Evolutionary conservation across 2,888 invertebrate species (phyloP).

Genomic region (Rhagonycha fulva): DNA sequence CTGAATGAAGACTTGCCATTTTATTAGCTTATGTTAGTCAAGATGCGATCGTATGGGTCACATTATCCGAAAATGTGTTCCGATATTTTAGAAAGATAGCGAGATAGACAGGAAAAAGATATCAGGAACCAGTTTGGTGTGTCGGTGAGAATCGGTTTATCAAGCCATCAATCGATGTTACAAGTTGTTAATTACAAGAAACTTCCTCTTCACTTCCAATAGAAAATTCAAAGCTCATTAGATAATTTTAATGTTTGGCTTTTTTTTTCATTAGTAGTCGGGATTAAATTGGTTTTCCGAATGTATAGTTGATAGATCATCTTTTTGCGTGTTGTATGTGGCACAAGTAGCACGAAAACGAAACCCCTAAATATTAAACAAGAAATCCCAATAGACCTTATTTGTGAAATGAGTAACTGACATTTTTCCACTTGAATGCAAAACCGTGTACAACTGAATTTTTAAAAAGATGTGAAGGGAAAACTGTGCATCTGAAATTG

Average conservation of each 20-base stretch:
- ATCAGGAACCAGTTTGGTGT: background rate
- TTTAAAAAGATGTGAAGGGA: slow-evolving; percentile 16
- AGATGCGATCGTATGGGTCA: background rate
- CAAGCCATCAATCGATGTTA: background rate
- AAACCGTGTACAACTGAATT: slow-evolving; percentile 22
- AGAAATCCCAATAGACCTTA: background rate
- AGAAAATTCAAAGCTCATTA: background rate
- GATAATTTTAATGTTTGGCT: background rate
- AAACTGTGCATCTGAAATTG: slow-evolving; percentile 17
- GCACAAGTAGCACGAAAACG: background rate
- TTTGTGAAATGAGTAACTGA: background rate
- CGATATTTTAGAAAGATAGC: background rate
- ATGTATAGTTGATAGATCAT: background rate
- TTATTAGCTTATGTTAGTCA: background rate
- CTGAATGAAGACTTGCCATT: background rate
- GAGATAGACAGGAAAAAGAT: background rate
- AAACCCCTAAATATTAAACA: background rate
- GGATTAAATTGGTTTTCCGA: background rate
- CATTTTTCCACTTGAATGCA: slow-evolving; percentile 16
- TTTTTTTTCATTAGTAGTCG: background rate
- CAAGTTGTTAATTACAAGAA: background rate
- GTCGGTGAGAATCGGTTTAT: background rate
- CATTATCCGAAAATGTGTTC: background rate
- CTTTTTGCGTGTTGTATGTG: background rate
- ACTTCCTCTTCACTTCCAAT: background rate